Evolutionary conservation across 2,888 invertebrate genomes (phyloP).

Genomic region (Clanis bilineata): DNA sequence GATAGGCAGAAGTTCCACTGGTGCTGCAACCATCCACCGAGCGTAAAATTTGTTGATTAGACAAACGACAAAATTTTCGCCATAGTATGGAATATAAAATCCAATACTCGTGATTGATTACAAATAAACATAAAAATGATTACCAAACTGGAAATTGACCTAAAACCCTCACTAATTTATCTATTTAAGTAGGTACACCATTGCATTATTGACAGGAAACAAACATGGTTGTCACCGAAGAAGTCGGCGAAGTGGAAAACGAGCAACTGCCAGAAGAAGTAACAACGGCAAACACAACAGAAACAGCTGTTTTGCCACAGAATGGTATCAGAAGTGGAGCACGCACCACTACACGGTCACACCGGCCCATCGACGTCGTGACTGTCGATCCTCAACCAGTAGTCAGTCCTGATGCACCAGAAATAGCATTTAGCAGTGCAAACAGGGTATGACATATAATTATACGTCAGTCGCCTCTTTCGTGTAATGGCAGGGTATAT

Average conservation of each 20-base stretch:
- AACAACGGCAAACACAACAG: conserved; percentile 22
- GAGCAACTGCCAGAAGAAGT: conserved; percentile 47
- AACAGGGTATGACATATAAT: conserved; percentile 84
- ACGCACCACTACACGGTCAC: conserved; percentile 56
- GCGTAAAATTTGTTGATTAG: too few species aligned
- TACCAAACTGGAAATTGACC: too few species aligned
- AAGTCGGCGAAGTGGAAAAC: conserved; percentile 63
- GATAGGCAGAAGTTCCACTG: too few species aligned
- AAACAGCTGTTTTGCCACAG: neutral
- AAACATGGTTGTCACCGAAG: conserved; percentile 55
- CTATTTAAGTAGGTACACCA: too few species aligned
- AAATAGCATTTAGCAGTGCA: conserved; percentile 83
- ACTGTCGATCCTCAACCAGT: conserved; percentile 78
- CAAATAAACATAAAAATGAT: too few species aligned
- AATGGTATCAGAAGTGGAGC: conserved; percentile 42
- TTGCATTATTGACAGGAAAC: conserved; percentile 49
- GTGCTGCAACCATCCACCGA: too few species aligned
- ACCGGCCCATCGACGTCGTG: conserved; percentile 81
- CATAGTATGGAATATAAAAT: too few species aligned
- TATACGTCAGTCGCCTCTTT: too few species aligned
- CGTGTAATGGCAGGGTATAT: too few species aligned
- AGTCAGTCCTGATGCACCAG: conserved; percentile 74
- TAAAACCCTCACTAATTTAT: too few species aligned
- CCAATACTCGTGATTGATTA: too few species aligned
- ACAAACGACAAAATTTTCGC: too few species aligned